These are phyloP conservation scores for Monomorium pharaonis DNA, from an alignment of 1,140 invertebrate species.

Conservation along the genomic window DNA sequence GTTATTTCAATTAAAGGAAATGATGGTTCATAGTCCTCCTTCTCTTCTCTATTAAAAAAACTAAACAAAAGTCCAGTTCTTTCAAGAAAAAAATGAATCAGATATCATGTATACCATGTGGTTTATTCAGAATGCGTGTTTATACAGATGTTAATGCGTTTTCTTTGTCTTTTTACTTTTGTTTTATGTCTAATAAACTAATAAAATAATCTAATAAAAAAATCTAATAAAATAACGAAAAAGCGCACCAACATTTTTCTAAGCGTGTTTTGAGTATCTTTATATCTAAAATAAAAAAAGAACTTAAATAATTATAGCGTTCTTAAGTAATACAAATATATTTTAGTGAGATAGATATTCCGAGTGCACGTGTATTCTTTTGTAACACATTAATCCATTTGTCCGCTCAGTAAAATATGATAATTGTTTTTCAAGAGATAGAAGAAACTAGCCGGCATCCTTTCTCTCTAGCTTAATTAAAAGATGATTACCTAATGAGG, in stretches of 20 bases:
- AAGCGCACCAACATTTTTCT: too few species aligned
- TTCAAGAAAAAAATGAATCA: neutral
- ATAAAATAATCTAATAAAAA: too few species aligned
- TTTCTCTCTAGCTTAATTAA: conserved; percentile 19
- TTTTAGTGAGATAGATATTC: neutral
- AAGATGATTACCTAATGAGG: conserved; percentile 35
- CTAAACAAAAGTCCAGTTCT: neutral
- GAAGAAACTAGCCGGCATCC: conserved; percentile 1
- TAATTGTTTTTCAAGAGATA: neutral
- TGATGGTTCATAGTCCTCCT: too few species aligned
- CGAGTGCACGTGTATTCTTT: neutral
- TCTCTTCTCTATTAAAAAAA: too few species aligned
- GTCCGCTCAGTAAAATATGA: neutral
- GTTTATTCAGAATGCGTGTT: too few species aligned
- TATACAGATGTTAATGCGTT: too few species aligned
- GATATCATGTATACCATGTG: neutral
- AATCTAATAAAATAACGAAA: too few species aligned
- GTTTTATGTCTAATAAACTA: too few species aligned
- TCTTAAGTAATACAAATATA: neutral
- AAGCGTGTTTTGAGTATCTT: too few species aligned
- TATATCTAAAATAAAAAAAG: neutral
- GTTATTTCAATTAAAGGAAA: too few species aligned
- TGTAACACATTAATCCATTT: conserved; percentile 7
- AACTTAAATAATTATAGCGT: neutral
- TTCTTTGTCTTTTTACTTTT: too few species aligned